A percentile compares a stretch with the other conserved stretches of the same genome.
Conservation (phyloP, 2,113 vertebrate species). For the Callospermophilus lateralis region DNA sequence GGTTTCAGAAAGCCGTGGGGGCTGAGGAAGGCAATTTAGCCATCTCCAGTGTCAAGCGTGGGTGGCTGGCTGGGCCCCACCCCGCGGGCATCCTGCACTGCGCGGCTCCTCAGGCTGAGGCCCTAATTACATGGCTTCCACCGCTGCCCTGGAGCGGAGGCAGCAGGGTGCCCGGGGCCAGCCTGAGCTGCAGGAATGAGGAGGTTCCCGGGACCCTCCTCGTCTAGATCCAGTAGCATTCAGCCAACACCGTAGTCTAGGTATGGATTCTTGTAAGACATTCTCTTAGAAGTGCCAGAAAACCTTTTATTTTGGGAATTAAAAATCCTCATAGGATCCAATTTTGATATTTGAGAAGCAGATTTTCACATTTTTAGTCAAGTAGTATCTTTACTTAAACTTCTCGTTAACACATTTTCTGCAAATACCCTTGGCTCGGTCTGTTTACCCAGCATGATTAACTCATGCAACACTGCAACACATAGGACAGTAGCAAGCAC, state of each 20-base stretch:
- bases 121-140: background rate
- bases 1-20: slow-evolving; percentile 46
- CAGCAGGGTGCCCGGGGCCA: background rate
- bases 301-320: background rate
- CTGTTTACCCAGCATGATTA: background rate
- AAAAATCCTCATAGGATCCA: too few species aligned
- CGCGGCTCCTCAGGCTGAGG: background rate
- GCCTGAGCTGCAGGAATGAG: too few species aligned
- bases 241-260: background rate
- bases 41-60: background rate
- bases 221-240: background rate
- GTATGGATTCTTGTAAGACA: background rate
- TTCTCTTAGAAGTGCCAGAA: background rate
- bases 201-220: too few species aligned
- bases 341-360: background rate
- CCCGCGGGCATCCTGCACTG: background rate
- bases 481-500: background rate
- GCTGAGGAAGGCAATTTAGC: slow-evolving; percentile 45
- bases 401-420: background rate
- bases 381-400: background rate
- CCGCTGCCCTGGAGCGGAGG: background rate
- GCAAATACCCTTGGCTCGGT: background rate
- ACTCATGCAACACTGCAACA: background rate
- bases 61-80: background rate
- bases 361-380: background rate